Evolutionary conservation across 2,888 invertebrate species (phyloP), one percentile per base, ranked within the genome.

Genomic region (Alsophila aescularia): DNA sequence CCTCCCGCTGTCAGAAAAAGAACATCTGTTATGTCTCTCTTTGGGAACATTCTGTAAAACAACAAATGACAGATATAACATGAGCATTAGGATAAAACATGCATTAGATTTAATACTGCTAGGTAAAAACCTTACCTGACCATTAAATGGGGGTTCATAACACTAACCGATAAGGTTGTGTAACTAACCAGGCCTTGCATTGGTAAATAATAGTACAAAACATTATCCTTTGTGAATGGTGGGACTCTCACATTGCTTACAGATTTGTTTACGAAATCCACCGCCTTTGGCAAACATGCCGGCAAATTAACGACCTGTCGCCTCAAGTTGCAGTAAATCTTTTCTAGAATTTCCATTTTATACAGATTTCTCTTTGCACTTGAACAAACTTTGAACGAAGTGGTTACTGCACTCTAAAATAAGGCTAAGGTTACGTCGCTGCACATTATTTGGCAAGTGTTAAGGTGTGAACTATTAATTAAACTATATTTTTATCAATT

Each of bases 101-200:
- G 2, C 13, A 13, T 13, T 16, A 18, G 2, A 39, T 5, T 7
- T 13, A 9, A 0, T 36, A 48, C n/a, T 31, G 12, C 27, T 21
- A 35, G 7, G 21, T 27, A 39, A 36, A 18, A 31, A 57, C 29
- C 51, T 56, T 76, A 95, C 95, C 95, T 95, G 70, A 95, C 92
- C 71, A 96, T 93, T 66, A 96, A 85, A 64, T 94, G 93, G 2
- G 97, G 97, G 77, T 97, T 96, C 96, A 97, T 96, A 47, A 97
- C 96, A 87, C 96, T 96, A 41, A 97, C 92, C 40, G 96, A 95
- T 45, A 97, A 92, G 32, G 95, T 94, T 72, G 95, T 94, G 84
- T 97, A 97, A 81, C 96, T 95, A 58, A 93, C 92, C 43, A 95
- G 92, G 40, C 97, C 96, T 85, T 95, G 94, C 48, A 95, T 78